phyloP scores from a whole-genome alignment of 2,797 vertebrate species.

The Catharus ustulatus region DNA sequence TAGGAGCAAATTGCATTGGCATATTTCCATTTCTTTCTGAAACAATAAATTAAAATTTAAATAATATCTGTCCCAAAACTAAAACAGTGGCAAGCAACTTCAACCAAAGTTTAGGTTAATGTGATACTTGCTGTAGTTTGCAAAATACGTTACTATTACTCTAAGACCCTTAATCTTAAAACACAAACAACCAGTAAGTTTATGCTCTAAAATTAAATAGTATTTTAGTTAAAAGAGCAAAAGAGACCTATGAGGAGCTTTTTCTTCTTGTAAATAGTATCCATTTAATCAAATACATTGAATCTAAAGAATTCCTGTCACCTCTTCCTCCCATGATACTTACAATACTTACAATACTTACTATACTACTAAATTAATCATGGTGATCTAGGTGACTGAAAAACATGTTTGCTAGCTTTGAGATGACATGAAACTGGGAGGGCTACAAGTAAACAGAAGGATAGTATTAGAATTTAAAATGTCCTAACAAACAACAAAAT shows the following conservation, averaged over 20 bases:
- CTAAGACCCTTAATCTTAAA: neutral
- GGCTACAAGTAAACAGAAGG: neutral
- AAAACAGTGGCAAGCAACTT: neutral
- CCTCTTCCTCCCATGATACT: neutral
- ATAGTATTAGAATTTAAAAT: neutral
- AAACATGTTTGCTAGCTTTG: neutral
- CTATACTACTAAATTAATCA: neutral
- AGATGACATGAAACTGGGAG: neutral
- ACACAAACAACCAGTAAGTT: neutral
- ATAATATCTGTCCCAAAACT: neutral
- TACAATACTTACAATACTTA: neutral
- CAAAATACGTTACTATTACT: neutral
- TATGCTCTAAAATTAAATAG: neutral
- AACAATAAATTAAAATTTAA: slow-evolving; percentile 13
- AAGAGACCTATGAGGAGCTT: neutral
- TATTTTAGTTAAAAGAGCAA: neutral
- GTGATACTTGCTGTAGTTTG: neutral
- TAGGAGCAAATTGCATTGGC: slow-evolving; percentile 17
- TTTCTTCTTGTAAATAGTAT: neutral
- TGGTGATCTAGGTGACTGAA: neutral
- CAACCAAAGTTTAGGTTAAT: neutral
- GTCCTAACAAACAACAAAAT: neutral
- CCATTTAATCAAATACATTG: neutral
- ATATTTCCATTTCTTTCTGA: neutral
- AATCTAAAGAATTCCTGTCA: neutral